A percentile compares a stretch with the other conserved stretches of the same genome.
These are phyloP conservation scores for Mycalesis mineus DNA, from an alignment of 2,888 invertebrate species.

Conservation along the genomic window DNA sequence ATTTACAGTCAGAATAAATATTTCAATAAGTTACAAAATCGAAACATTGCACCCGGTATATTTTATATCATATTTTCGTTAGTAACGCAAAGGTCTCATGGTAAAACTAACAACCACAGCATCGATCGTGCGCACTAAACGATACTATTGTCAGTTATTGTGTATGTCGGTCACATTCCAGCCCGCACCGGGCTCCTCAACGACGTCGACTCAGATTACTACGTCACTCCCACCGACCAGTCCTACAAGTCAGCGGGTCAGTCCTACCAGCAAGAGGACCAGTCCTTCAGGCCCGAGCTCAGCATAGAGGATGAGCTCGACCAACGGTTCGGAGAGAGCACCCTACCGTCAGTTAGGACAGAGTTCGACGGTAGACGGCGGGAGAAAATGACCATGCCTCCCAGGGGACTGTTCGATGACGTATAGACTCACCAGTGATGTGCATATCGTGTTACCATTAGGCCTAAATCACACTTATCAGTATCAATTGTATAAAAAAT, in stretches of 20 bases:
- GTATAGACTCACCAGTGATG: slow-evolving; percentile 73
- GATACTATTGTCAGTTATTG: slow-evolving; percentile 53
- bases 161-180: slow-evolving; percentile 73
- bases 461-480: no score
- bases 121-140: background rate
- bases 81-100: no score
- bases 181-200: slow-evolving; percentile 87
- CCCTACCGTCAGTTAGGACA: slow-evolving; percentile 60
- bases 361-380: slow-evolving; percentile 51
- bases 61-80: no score
- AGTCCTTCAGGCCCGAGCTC: slow-evolving; percentile 41
- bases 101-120: background rate
- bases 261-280: no score
- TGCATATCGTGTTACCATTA: no score
- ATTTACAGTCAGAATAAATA: no score
- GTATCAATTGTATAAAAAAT: no score
- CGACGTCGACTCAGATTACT: slow-evolving; percentile 87
- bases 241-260: background rate
- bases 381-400: slow-evolving; percentile 80
- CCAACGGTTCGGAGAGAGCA: slow-evolving; percentile 82
- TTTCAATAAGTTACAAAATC: no score
- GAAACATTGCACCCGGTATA: no score
- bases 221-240: slow-evolving; percentile 71
- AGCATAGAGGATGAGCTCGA: slow-evolving; percentile 78
- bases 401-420: slow-evolving; percentile 89